Percentiles rank a stretch among this genome's conserved stretches.
These are phyloP conservation scores for Phaenicophaeus curvirostris DNA, from an alignment of 2,797 vertebrate species.

Conservation along the genomic window DNA sequence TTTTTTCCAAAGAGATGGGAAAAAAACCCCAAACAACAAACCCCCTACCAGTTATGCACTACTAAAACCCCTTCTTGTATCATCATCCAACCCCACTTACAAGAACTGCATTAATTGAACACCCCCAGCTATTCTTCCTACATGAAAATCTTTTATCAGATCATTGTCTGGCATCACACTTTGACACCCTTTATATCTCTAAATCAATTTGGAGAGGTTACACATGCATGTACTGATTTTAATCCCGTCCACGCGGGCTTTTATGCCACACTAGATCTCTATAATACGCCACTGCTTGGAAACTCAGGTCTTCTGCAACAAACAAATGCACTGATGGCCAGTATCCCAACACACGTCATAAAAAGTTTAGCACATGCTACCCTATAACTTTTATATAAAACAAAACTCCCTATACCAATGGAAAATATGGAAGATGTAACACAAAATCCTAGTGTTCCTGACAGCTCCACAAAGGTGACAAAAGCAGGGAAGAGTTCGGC, in stretches of 20 bases:
- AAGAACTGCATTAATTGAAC: background rate
- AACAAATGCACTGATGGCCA: background rate
- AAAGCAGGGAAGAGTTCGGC: background rate
- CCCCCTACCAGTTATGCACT: background rate
- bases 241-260: background rate
- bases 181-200: background rate
- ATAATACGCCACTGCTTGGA: background rate
- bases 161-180: background rate
- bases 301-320: background rate
- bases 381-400: background rate
- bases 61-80: background rate
- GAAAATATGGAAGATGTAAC: background rate
- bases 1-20: background rate
- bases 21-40: fast-evolving
- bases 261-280: background rate
- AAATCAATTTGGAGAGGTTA: background rate
- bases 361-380: background rate
- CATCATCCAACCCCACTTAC: background rate
- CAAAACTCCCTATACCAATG: background rate
- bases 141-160: background rate
- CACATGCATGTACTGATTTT: background rate
- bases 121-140: background rate
- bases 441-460: background rate
- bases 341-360: background rate
- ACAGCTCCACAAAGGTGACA: background rate